A percentile compares a stretch with the other conserved stretches of the same genome.
Evolutionary conservation across 2,113 vertebrate genomes (phyloP).

Genomic region (Albula glossodonta): DNA sequence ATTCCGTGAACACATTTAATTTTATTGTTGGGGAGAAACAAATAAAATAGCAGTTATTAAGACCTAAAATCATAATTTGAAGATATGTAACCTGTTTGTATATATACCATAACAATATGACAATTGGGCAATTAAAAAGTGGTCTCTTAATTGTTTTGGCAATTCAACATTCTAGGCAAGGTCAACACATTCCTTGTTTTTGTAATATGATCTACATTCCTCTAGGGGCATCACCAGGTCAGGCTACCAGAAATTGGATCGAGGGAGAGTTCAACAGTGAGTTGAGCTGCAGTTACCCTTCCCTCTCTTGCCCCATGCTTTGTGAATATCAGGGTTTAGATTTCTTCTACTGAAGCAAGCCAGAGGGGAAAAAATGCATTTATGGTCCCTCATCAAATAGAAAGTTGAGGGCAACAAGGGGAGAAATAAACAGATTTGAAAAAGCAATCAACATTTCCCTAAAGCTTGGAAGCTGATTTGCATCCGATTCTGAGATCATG

Average conservation of each 20-base stretch:
- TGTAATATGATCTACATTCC: constrained; percentile 42
- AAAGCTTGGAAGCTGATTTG: constrained; percentile 71
- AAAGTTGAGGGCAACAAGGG: constrained; percentile 66
- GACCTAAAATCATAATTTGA: background rate
- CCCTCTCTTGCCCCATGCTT: constrained; percentile 26
- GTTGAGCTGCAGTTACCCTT: constrained; percentile 12
- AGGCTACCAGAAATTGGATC: constrained; percentile 35
- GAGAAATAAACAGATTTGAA: constrained; percentile 76
- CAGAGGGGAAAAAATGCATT: constrained; percentile 36
- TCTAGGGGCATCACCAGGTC: constrained; percentile 40
- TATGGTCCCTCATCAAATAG: constrained; percentile 55
- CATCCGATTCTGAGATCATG: constrained; percentile 77
- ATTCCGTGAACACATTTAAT: background rate
- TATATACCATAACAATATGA: background rate
- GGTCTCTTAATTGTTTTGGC: background rate
- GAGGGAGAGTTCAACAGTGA: constrained; percentile 34
- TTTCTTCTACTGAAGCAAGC: constrained; percentile 47
- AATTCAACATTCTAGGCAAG: background rate
- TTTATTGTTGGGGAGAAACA: background rate
- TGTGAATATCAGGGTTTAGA: constrained; percentile 37
- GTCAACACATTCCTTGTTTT: constrained; percentile 27
- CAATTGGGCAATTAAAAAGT: background rate
- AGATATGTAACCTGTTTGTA: background rate
- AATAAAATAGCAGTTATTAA: background rate
- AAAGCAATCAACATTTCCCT: constrained; percentile 78